Conservation (phyloP, 2,888 invertebrate species). For the Lasioglossum lativentre region DNA sequence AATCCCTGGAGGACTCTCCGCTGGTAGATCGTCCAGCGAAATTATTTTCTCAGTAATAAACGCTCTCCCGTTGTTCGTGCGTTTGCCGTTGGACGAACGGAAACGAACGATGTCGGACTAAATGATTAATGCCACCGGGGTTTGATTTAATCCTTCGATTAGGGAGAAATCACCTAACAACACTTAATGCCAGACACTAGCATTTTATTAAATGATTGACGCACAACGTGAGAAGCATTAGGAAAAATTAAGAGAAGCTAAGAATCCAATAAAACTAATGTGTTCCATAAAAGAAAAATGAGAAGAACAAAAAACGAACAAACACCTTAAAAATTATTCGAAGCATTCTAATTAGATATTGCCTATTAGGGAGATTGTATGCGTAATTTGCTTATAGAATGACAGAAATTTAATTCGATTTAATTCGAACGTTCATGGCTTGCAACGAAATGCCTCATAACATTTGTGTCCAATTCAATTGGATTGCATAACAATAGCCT, state of each 20-base stretch:
- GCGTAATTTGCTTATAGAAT: too few species aligned
- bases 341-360: too few species aligned
- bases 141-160: not conserved
- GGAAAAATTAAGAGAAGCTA: not conserved
- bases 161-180: not conserved
- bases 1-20: not conserved
- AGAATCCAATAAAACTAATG: too few species aligned
- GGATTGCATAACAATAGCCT: too few species aligned
- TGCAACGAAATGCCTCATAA: too few species aligned
- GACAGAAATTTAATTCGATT: too few species aligned
- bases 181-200: not conserved
- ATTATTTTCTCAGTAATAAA: not conserved
- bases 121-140: not conserved
- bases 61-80: not conserved
- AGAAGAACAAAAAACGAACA: too few species aligned
- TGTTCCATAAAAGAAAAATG: too few species aligned
- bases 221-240: not conserved
- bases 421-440: too few species aligned
- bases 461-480: too few species aligned
- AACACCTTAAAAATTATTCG: too few species aligned
- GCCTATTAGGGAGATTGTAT: too few species aligned
- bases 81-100: not conserved
- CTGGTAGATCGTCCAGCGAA: not conserved
- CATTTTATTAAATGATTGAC: not conserved
- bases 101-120: not conserved